Conservation (phyloP, 2,888 invertebrate genomes). For the Anagyrus pseudococci region DNA sequence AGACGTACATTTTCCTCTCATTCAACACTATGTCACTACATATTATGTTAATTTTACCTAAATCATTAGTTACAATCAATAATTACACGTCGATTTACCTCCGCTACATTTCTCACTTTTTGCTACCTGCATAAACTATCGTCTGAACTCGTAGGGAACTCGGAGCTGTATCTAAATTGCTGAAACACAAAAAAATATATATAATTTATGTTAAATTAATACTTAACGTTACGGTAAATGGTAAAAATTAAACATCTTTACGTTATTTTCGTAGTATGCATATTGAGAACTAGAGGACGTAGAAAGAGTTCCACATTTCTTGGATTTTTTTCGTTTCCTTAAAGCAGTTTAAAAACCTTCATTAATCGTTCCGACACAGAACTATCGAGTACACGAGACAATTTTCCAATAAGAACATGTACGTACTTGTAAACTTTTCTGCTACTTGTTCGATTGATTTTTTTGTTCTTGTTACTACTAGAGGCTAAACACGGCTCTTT, state of each 20-base stretch:
- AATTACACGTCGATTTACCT: background rate
- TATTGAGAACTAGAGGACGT: slow-evolving; percentile 16
- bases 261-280: slow-evolving; percentile 14
- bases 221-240: too few species aligned
- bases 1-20: background rate
- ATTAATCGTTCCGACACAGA: too few species aligned
- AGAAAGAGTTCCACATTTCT: slow-evolving; percentile 1
- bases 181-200: slow-evolving; percentile 13
- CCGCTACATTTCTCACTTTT: background rate
- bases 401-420: background rate
- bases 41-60: too few species aligned
- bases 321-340: slow-evolving; percentile 27
- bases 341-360: too few species aligned
- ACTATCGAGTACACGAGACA: too few species aligned
- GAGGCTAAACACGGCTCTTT: slow-evolving; percentile 8
- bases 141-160: slow-evolving; percentile 21
- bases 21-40: too few species aligned
- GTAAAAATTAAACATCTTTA: too few species aligned
- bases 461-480: slow-evolving; percentile 8
- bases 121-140: slow-evolving; percentile 21
- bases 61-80: background rate
- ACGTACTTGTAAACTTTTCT: slow-evolving; percentile 25
- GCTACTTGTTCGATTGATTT: background rate
- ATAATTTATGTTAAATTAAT: background rate
- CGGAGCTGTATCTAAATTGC: slow-evolving; percentile 26